A percentile compares a stretch with the other conserved stretches of the same genome.
Conservation (phyloP, 2,888 invertebrate species). For the Hetaerina titia region DNA sequence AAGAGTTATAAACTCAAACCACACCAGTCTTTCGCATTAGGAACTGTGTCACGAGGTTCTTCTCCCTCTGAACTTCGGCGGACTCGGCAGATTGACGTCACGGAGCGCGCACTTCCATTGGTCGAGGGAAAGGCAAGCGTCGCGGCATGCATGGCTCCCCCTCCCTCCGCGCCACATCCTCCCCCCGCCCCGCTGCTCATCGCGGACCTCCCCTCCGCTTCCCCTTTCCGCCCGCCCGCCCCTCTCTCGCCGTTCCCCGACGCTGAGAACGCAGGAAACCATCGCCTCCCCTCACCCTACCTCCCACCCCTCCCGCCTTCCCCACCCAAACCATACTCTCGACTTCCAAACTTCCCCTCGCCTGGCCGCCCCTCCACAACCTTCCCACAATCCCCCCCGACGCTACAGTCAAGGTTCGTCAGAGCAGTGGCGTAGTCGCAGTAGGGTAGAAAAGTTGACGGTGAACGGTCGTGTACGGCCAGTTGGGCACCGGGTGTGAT, state of each 20-base stretch:
- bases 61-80: neutral
- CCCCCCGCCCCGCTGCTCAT: neutral
- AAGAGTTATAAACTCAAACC: slow-evolving; percentile 55
- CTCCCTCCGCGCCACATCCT: neutral
- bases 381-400: neutral
- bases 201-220: neutral
- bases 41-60: slow-evolving; percentile 66
- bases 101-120: slow-evolving; percentile 36
- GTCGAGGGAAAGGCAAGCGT: slow-evolving; percentile 48
- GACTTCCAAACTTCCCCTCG: too few relatives aligned
- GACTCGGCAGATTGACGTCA: slow-evolving; percentile 46
- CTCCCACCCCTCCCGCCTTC: too few relatives aligned
- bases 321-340: neutral
- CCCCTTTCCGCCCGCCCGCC: neutral
- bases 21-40: neutral
- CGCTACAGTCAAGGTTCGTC: slow-evolving; percentile 60
- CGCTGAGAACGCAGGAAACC: neutral
- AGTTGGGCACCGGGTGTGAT: slow-evolving; percentile 60
- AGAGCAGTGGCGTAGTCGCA: slow-evolving; percentile 34
- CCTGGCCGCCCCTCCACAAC: neutral
- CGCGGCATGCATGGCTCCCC: neutral
- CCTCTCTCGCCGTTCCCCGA: neutral
- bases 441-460: slow-evolving; percentile 55
- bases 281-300: neutral
- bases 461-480: slow-evolving; percentile 34